Percentiles rank a stretch among this genome's conserved stretches.
Conservation (phyloP, 1,140 invertebrate genomes). For the Atta cephalotes region DNA sequence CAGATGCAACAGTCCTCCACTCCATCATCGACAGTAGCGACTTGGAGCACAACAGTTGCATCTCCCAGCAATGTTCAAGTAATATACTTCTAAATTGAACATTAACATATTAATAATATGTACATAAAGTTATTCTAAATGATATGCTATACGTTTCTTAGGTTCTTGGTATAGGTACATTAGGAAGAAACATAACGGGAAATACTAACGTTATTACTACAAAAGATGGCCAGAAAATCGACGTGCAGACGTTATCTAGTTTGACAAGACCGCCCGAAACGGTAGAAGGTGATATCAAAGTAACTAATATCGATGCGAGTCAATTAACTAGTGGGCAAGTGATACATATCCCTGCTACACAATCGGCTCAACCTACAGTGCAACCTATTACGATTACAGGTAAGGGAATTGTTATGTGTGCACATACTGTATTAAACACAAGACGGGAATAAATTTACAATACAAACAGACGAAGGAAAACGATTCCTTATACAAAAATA, state of each 20-base stretch:
- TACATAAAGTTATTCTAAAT: slow-evolving; percentile 13
- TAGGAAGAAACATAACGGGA: slow-evolving; percentile 77
- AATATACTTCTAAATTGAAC: slow-evolving; percentile 22
- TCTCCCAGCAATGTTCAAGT: slow-evolving; percentile 84
- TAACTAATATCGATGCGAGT: slow-evolving; percentile 84
- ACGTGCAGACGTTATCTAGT: slow-evolving; percentile 82
- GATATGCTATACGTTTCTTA: slow-evolving; percentile 42
- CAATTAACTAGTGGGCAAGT: slow-evolving; percentile 84
- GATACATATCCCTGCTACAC: slow-evolving; percentile 84
- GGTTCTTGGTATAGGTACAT: slow-evolving; percentile 83
- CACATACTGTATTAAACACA: not conserved
- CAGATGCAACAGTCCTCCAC: slow-evolving; percentile 83
- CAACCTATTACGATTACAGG: slow-evolving; percentile 89
- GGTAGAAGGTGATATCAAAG: slow-evolving; percentile 82
- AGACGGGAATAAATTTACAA: too few relatives aligned
- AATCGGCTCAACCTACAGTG: slow-evolving; percentile 81
- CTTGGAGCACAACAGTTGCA: slow-evolving; percentile 82
- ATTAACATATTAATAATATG: not conserved
- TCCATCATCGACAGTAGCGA: slow-evolving; percentile 82
- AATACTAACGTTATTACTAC: slow-evolving; percentile 80
- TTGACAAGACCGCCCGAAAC: slow-evolving; percentile 81
- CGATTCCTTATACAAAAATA: too few relatives aligned
- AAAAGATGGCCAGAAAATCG: slow-evolving; percentile 85
- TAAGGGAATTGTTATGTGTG: slow-evolving; percentile 31
- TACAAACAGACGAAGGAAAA: too few relatives aligned